Percentiles rank a stretch among this genome's conserved stretches.
phyloP scores from a whole-genome alignment of 2,888 invertebrate species.

The Stenoptilia bipunctidactyla region DNA sequence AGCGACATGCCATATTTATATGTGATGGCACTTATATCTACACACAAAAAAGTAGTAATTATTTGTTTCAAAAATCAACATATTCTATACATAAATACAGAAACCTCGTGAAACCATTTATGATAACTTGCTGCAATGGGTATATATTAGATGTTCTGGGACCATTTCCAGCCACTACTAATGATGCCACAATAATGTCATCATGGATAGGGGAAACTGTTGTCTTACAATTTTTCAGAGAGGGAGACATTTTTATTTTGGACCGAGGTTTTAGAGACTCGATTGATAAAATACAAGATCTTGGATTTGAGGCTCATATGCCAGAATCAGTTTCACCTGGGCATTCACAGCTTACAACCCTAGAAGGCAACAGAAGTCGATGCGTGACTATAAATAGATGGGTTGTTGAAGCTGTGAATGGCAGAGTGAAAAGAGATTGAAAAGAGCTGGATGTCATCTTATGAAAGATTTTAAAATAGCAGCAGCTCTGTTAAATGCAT shows the following conservation, averaged over 20 bases:
- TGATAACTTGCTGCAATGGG: constrained; percentile 6
- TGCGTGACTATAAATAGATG: constrained; percentile 8
- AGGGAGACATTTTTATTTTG: constrained; percentile 6
- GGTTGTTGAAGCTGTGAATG: constrained; percentile 12
- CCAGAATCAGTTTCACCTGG: constrained; percentile 7
- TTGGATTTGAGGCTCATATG: constrained; percentile 8
- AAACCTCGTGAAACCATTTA: constrained; percentile 13
- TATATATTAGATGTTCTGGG: neutral
- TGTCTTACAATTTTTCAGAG: neutral
- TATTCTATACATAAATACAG: constrained; percentile 12
- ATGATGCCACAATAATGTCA: neutral
- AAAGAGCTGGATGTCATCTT: neutral
- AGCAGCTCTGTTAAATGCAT: neutral
- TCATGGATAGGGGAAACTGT: neutral
- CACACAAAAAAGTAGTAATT: constrained; percentile 12
- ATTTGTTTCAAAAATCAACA: constrained; percentile 10
- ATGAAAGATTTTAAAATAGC: constrained; percentile 1
- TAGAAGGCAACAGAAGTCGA: constrained; percentile 6
- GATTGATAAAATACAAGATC: constrained; percentile 5
- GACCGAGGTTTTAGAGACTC: constrained; percentile 10
- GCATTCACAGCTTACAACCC: constrained; percentile 8
- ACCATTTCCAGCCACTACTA: neutral
- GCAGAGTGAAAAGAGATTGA: constrained; percentile 2
- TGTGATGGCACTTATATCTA: constrained; percentile 9
- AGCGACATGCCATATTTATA: constrained; percentile 4